Conservation (phyloP, 2,888 invertebrate genomes). For the Yponomeuta sedellus region DNA sequence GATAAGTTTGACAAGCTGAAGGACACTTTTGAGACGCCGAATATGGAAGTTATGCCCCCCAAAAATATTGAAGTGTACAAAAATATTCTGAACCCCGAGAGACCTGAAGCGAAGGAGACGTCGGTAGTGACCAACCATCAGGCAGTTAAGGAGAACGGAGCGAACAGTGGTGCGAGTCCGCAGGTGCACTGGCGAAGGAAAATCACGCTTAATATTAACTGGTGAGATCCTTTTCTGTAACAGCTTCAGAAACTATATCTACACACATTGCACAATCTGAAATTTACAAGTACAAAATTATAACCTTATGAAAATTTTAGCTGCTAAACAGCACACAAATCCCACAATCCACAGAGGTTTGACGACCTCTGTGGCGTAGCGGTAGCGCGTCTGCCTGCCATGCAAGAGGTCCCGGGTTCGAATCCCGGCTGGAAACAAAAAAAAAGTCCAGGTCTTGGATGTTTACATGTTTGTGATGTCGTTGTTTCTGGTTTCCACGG, state of each 20-base stretch:
- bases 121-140: slow-evolving; percentile 35
- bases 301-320: too few species aligned
- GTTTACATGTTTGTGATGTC: too few species aligned
- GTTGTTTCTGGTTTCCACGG: too few species aligned
- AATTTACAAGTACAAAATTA: too few species aligned
- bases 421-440: too few species aligned
- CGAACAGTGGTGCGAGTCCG: slow-evolving; percentile 32
- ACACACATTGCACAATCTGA: neutral
- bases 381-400: too few species aligned
- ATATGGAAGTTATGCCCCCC: slow-evolving; percentile 42
- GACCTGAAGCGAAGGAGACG: slow-evolving; percentile 33
- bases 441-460: too few species aligned
- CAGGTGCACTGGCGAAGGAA: slow-evolving; percentile 54
- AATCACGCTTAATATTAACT: slow-evolving; percentile 50
- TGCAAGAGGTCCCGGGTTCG: too few species aligned
- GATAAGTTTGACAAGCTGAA: neutral
- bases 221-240: slow-evolving; percentile 31
- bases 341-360: too few species aligned
- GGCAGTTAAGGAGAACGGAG: slow-evolving; percentile 17
- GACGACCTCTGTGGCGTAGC: too few species aligned
- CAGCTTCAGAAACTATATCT: neutral
- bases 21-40: slow-evolving; percentile 38
- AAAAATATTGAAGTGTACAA: slow-evolving; percentile 62
- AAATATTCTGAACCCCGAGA: slow-evolving; percentile 55
- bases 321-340: too few species aligned